Evolutionary conservation across 2,797 vertebrate genomes (phyloP).

Genomic region (Enteromius argenteus): DNA sequence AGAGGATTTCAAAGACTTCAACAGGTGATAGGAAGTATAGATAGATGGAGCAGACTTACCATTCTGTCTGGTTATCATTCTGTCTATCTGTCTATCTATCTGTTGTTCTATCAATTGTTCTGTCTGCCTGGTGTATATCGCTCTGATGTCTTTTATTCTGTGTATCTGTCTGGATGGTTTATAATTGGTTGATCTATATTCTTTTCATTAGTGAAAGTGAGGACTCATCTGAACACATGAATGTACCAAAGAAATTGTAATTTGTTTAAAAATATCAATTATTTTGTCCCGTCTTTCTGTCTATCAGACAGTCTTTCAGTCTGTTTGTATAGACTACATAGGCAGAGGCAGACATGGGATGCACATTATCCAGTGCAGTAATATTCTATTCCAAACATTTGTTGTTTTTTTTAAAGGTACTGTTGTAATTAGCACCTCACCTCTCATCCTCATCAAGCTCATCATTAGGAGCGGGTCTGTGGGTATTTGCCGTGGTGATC

Average conservation of each 20-base stretch:
- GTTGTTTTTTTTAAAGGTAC: background rate
- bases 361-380: background rate
- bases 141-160: too few relatives aligned
- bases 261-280: too few relatives aligned
- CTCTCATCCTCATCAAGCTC: conserved; percentile 2
- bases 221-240: too few relatives aligned
- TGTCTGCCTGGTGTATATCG: background rate
- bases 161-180: too few relatives aligned
- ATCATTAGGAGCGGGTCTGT: conserved; percentile 22
- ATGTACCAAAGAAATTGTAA: too few relatives aligned
- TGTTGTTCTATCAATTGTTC: background rate
- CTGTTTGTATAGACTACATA: background rate
- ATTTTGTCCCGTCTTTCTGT: background rate
- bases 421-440: conserved; percentile 2
- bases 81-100: background rate
- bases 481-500: conserved; percentile 35
- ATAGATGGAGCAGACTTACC: background rate
- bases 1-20: conserved; percentile 41
- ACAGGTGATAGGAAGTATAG: conserved; percentile 36
- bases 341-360: background rate
- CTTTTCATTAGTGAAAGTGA: too few relatives aligned
- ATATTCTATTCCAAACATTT: background rate
- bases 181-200: too few relatives aligned
- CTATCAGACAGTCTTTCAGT: background rate
- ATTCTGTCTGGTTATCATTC: background rate